Base-by-base conservation (phyloP, 2,797 vertebrate species). In the Gymnopithys bicolor region DNA sequence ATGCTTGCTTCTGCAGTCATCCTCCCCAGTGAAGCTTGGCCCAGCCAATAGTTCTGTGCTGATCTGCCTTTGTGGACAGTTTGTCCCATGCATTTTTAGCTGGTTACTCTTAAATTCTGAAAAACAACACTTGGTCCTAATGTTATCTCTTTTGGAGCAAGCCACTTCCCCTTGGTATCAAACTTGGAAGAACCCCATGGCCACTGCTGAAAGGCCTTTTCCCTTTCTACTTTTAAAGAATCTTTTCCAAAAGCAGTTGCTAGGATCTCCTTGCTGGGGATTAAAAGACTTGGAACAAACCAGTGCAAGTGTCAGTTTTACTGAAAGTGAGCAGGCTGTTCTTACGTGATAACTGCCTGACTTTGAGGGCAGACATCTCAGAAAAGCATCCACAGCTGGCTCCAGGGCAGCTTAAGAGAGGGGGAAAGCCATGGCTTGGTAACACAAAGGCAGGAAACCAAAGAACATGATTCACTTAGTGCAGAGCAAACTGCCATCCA, bases 131-230 rank as follows among this genome's bases (percentile, higher is more conserved):
- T 4, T 71, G 10, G 5, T 85, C 39, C 75, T 30, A 43, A 4
- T 51, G 22, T 75, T 90, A 64, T 84, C 79, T 52, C 19, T 33
- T 81, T 74, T 81, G 94, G 75, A 95, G 79, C 43, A 5, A 10
- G 32, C 5, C 0, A 2, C 58, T 91, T 85, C 84, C 82, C 84
- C 66, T 46, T 84, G 52, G 59, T 82, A 51, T 91, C 77, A 69
- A 58, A 76, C 69, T 63, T 93, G 70, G 74, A 95, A 81, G 67
- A 88, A 69, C 22, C 85, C 49, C 70, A 33, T 55, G 62, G 43
- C 27, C 18, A 10, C 49, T 71, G 62, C 69, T 76, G 74, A 88
- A 90, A 88, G 90, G 53, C 14, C 9, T 88, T 91, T 93, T 89
- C 68, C 49, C 37, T 81, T 88, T 75, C 60, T 69, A n/a, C 6